Evolutionary conservation across 1,140 invertebrate genomes (phyloP).

Genomic region (Drosophila ambigua): DNA sequence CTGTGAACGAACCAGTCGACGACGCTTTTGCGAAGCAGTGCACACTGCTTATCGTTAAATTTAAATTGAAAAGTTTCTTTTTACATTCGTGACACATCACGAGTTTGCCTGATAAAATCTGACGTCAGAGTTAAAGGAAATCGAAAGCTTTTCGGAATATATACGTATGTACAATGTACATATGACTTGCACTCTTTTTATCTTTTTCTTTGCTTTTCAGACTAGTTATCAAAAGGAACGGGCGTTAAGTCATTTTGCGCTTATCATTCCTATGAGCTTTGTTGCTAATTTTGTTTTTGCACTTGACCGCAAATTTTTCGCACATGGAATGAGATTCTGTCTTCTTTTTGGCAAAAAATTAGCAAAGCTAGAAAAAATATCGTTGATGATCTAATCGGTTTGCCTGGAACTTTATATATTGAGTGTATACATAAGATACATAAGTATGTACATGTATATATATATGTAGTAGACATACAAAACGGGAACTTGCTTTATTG

Average conservation of each 20-base stretch:
- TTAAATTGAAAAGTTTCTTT: background rate
- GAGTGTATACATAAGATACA: background rate
- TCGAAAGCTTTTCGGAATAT: constrained; percentile 9
- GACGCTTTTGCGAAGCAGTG: constrained; percentile 38
- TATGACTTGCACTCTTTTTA: constrained; percentile 29
- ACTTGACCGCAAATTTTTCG: constrained; percentile 70
- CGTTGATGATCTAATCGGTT: constrained; percentile 68
- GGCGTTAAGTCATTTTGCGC: constrained; percentile 38
- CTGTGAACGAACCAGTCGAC: constrained; percentile 37
- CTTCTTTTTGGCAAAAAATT: constrained; percentile 33
- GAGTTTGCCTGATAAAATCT: constrained; percentile 12
- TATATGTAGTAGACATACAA: background rate
- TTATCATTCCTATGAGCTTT: constrained; percentile 33
- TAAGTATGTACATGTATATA: too few relatives aligned
- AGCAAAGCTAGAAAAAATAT: constrained; percentile 41
- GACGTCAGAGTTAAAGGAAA: constrained; percentile 20
- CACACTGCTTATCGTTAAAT: constrained; percentile 43
- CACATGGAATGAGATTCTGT: constrained; percentile 27
- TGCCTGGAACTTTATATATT: constrained; percentile 41
- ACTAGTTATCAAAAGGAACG: constrained; percentile 22
- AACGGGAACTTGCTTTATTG: constrained; percentile 14
- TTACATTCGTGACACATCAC: background rate
- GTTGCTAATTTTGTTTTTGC: constrained; percentile 46
- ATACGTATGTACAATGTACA: constrained; percentile 1
- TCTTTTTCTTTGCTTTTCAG: constrained; percentile 15